Evolutionary conservation across 53 echinoderm and acorn worm genomes (phyloP).

Genomic region (Henricia sp.): DNA sequence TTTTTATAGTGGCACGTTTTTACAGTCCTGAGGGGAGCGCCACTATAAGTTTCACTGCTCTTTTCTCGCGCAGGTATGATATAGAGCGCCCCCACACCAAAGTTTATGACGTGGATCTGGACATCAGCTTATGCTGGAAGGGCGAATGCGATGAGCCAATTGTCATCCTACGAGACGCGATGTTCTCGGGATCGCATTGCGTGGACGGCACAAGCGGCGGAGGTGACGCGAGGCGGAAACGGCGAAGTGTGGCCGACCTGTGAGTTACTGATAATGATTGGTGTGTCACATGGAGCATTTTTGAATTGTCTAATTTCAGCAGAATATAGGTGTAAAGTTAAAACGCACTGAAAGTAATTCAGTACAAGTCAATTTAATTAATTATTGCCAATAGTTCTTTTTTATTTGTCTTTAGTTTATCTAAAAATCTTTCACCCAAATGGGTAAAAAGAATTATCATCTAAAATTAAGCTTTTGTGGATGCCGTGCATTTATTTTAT

Average conservation of each 20-base stretch:
- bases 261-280: not conserved
- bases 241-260: constrained; percentile 49
- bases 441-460: not conserved
- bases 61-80: constrained; percentile 7
- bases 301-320: too few species aligned
- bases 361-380: too few species aligned
- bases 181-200: constrained; percentile 47
- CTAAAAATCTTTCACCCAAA: not conserved
- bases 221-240: constrained; percentile 4
- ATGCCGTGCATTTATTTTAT: not conserved
- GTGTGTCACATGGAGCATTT: not conserved
- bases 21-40: too few species aligned
- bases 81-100: constrained; percentile 43
- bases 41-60: too few species aligned
- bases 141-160: constrained; percentile 47
- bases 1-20: too few species aligned
- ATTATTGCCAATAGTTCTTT: too few species aligned
- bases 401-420: not conserved
- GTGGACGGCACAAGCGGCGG: not conserved
- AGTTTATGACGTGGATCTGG: constrained; percentile 55
- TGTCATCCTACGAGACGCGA: constrained; percentile 40
- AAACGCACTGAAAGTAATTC: too few species aligned
- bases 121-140: constrained; percentile 35
- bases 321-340: too few species aligned
- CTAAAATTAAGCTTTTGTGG: not conserved